phyloP scores from a whole-genome alignment of 1,140 invertebrate genomes.

The Drosophila busckii region DNA sequence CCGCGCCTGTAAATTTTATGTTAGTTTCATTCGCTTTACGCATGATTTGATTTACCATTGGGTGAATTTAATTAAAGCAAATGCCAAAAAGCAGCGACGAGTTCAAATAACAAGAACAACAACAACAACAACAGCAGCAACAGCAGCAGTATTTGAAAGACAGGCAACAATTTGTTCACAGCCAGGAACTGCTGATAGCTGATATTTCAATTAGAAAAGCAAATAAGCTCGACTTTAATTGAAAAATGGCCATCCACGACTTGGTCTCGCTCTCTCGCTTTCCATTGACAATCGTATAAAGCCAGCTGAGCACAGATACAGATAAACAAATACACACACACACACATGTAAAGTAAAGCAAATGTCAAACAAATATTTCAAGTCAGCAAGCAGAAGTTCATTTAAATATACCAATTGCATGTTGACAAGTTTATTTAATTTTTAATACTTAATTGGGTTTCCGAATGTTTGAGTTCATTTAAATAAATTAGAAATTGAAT shows the following conservation, averaged over 20 bases:
- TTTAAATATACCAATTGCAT: too few species aligned
- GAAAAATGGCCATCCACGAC: constrained; percentile 21
- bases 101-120: constrained; percentile 2
- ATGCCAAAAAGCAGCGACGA: constrained; percentile 22
- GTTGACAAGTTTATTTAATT: too few species aligned
- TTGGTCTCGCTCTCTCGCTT: constrained; percentile 2
- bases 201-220: constrained; percentile 56
- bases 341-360: too few species aligned
- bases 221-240: constrained; percentile 49
- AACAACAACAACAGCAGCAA: constrained; percentile 9
- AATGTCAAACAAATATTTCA: too few species aligned
- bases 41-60: constrained; percentile 57
- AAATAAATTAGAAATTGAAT: too few species aligned
- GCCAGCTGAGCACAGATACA: background rate
- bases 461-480: background rate
- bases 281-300: background rate
- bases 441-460: background rate
- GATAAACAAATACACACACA: constrained; percentile 2
- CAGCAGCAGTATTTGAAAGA: constrained; percentile 7
- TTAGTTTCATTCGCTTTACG: constrained; percentile 55
- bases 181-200: constrained; percentile 14
- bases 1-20: constrained; percentile 35
- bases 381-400: too few species aligned
- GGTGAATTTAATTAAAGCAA: constrained; percentile 57
- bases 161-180: constrained; percentile 7